Percentiles rank a stretch among this genome's conserved stretches.
These are phyloP conservation scores for Semaprochilodus insignis DNA, from an alignment of 2,797 vertebrate genomes.

Conservation along the genomic window DNA sequence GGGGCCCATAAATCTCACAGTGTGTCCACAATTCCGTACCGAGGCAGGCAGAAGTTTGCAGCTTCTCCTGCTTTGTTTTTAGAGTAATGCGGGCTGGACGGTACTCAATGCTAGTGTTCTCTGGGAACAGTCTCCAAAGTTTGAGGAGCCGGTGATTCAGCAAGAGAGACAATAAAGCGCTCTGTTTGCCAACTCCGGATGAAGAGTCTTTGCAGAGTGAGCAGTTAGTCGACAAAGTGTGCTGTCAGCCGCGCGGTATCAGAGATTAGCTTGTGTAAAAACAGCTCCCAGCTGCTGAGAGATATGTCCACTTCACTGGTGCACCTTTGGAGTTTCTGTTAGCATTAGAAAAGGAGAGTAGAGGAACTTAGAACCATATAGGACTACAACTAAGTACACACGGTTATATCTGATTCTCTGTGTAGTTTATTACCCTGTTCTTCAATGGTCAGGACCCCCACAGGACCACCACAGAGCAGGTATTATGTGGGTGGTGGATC, in stretches of 20 bases:
- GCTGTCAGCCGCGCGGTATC: background rate
- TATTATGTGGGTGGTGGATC: no score
- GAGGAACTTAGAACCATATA: no score
- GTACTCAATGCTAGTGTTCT: background rate
- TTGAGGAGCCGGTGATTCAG: background rate
- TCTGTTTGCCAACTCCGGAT: background rate
- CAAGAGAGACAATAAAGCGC: background rate
- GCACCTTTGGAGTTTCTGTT: no score
- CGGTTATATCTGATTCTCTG: no score
- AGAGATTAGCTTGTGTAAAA: background rate
- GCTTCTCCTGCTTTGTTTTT: conserved; percentile 2
- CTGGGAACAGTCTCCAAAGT: background rate
- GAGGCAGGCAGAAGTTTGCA: conserved; percentile 9
- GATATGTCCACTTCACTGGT: no score
- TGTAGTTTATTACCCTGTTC: no score
- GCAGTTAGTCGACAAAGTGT: background rate
- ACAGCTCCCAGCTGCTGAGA: no score
- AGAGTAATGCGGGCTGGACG: conserved; percentile 5
- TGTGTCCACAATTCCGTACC: background rate
- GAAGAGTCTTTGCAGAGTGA: background rate
- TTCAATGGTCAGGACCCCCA: no score
- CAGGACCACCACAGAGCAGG: no score
- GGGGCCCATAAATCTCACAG: conserved; percentile 4
- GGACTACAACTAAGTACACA: no score
- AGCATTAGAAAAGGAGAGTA: no score